These are phyloP conservation scores for Sebastes iracundus DNA, from an alignment of 2,797 vertebrate genomes.

Conservation along the genomic window DNA sequence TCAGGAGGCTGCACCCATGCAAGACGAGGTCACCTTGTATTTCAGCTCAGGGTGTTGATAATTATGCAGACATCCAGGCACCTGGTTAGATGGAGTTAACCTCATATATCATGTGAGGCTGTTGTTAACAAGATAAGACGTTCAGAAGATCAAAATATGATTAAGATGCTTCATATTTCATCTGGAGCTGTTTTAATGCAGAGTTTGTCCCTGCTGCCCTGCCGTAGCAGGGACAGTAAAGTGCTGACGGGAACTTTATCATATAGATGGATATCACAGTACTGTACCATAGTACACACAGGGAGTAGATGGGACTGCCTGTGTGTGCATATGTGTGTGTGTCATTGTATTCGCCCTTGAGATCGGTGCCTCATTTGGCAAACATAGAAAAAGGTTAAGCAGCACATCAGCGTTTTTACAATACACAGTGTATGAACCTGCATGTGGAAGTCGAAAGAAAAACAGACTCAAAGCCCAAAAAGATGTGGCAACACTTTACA, in stretches of 20 bases:
- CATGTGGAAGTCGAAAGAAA: neutral
- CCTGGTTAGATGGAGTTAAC: conserved; percentile 29
- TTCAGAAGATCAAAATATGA: conserved; percentile 49
- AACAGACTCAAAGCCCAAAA: neutral
- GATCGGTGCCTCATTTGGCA: neutral
- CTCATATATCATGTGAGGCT: conserved; percentile 50
- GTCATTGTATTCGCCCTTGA: conserved; percentile 18
- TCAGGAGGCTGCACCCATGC: no score
- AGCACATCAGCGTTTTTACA: neutral
- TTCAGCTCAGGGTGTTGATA: conserved; percentile 37
- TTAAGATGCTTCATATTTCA: conserved; percentile 60
- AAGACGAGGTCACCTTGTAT: conserved; percentile 59
- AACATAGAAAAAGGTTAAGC: conserved; percentile 1
- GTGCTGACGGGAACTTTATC: conserved; percentile 33
- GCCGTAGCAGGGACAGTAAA: conserved; percentile 7
- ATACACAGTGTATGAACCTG: neutral
- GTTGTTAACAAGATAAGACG: conserved; percentile 39
- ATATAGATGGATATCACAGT: neutral
- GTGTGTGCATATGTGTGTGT: neutral
- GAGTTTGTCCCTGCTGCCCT: conserved; percentile 1
- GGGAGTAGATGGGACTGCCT: neutral
- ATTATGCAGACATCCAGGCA: conserved; percentile 29
- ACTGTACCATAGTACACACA: neutral
- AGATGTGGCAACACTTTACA: neutral
- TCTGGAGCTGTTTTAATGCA: conserved; percentile 5